A percentile compares a stretch with the other conserved stretches of the same genome.
These are phyloP conservation scores for Xenus cinereus DNA, from an alignment of 2,113 vertebrate genomes.

Conservation along the genomic window DNA sequence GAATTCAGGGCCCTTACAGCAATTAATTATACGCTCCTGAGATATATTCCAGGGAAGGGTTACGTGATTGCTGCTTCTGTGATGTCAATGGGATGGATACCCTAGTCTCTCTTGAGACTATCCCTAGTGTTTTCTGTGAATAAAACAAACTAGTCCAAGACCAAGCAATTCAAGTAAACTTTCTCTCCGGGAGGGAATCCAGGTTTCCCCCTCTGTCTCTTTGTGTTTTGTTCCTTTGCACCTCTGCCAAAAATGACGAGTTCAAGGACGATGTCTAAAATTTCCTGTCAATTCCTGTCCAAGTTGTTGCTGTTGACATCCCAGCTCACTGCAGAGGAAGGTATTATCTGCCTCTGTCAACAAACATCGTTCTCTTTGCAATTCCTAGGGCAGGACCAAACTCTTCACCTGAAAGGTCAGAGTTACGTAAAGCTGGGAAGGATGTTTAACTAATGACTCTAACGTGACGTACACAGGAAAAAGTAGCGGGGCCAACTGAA, in stretches of 20 bases:
- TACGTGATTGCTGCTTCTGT: background rate
- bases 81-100: background rate
- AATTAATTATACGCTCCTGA: background rate
- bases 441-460: constrained; percentile 3
- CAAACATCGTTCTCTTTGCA: background rate
- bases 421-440: background rate
- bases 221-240: background rate
- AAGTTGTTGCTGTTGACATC: background rate
- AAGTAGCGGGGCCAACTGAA: background rate
- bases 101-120: background rate
- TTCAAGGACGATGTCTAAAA: background rate
- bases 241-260: background rate
- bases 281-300: constrained; percentile 13
- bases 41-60: background rate
- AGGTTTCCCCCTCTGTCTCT: background rate
- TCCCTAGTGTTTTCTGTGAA: background rate
- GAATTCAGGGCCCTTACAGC: background rate
- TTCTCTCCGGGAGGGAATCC: background rate
- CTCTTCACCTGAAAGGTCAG: constrained; percentile 18
- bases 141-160: background rate
- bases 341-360: constrained; percentile 13
- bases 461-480: background rate
- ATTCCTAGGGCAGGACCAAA: constrained; percentile 21
- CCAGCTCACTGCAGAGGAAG: background rate
- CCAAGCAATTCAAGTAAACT: background rate